Base-by-base conservation (phyloP, 2,113 vertebrate genomes). In the Monarcha castaneiventris region DNA sequence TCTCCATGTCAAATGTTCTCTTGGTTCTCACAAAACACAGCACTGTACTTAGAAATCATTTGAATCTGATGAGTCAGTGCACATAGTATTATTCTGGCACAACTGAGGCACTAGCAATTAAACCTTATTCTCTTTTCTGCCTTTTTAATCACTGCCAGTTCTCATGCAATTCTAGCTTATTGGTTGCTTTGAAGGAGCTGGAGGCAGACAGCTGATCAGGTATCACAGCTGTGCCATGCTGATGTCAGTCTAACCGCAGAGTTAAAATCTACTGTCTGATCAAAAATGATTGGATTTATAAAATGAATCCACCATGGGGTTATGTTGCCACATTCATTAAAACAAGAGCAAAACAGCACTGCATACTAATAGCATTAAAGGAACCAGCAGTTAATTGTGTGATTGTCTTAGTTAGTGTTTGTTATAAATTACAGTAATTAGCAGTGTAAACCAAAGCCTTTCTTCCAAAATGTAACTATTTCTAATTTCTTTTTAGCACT, bases 21-120 rank as follows among this genome's bases (percentile, higher is more conserved):
- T 77, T 1, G 0, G 13, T 33, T 93, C 92, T 77, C 75, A 73
- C n/a, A 84, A 79, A 90, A 68, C n/a, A 35, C 21, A 81, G 72
- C 22, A 7, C 78, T 56, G 55, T 21, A 77, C 61, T 52, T 88
- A 71, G 67, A 92, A 92, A 73, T 66, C 30, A 37, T 93, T 86
- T 93, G 39, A 86, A 84, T 90, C 44, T 84, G 75, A 84, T 96
- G 94, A 94, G 84, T 96, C 93, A 93, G 48, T 67, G 76, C 64
- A 51, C 73, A 44, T 37, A 80, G 75, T 13, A 64, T 93, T 93
- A 88, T 85, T 62, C 82, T 90, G 78, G 94, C 87, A 93, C 81
- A 90, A 66, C 0, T 13, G 74, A 92, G 49, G 87, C 67, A 55
- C 55, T 51, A 83, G 90, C 88, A 96, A 93, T 96, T 91, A 96